These are phyloP conservation scores for Tethya wilhelma DNA, from an alignment of 37 sponge, comb jelly and placozoan genomes.

Conservation along the genomic window DNA sequence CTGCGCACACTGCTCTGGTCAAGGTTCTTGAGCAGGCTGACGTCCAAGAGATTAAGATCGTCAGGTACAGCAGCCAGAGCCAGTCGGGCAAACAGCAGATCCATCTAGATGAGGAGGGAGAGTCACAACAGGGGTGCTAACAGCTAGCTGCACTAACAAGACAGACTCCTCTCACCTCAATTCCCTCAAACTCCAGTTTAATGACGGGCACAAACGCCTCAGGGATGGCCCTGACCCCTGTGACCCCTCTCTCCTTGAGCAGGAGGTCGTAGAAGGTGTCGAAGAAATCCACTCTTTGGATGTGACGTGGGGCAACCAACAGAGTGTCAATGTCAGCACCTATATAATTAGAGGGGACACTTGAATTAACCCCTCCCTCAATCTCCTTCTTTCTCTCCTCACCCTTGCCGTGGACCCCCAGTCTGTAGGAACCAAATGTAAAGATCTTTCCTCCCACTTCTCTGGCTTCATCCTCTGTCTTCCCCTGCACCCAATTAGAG, in stretches of 20 bases:
- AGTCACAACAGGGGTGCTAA: background rate
- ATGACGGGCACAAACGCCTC: constrained; percentile 99
- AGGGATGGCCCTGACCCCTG: constrained; percentile 83
- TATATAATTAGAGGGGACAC: background rate
- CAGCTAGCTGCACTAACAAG: background rate
- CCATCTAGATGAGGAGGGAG: constrained; percentile 75
- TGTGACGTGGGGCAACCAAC: constrained; percentile 93
- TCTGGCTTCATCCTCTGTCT: constrained; percentile 80
- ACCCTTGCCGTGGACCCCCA: constrained; percentile 99
- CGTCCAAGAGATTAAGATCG: constrained; percentile 83
- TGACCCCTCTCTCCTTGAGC: constrained; percentile 61
- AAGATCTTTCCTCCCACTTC: constrained; percentile 96
- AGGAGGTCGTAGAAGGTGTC: constrained; percentile 81
- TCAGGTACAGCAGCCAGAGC: constrained; percentile 84
- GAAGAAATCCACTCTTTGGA: constrained; percentile 93
- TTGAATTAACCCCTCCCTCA: background rate
- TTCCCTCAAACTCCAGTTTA: constrained; percentile 94
- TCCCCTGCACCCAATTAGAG: constrained; percentile 53
- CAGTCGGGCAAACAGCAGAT: constrained; percentile 93
- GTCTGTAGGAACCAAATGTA: constrained; percentile 98
- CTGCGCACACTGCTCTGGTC: constrained; percentile 92
- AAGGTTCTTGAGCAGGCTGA: constrained; percentile 88
- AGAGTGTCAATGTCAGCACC: constrained; percentile 99
- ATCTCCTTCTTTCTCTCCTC: background rate
- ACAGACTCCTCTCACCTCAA: constrained; percentile 67